A percentile compares a stretch with the other conserved stretches of the same genome.
phyloP scores from a whole-genome alignment of 2,797 vertebrate species.

The Borostomias antarcticus region DNA sequence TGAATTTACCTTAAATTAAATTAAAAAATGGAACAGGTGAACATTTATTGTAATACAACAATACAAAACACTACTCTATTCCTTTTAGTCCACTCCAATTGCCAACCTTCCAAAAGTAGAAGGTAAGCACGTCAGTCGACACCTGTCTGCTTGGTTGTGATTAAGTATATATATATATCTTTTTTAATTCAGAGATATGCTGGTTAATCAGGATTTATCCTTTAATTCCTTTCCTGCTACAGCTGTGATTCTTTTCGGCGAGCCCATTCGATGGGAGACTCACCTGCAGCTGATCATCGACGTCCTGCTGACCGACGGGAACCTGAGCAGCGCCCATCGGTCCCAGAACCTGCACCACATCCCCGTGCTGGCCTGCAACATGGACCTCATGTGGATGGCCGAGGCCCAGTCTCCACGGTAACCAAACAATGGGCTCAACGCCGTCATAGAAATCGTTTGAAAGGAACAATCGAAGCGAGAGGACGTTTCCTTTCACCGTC shows the following conservation, averaged over 20 bases:
- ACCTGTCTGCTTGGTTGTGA: not conserved
- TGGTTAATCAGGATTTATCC: too few species aligned
- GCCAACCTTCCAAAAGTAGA: conserved; percentile 84
- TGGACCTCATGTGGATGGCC: conserved; percentile 95
- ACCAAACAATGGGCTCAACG: not conserved
- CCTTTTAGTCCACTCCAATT: conserved; percentile 78
- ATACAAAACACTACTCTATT: conserved; percentile 14
- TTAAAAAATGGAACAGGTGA: not conserved
- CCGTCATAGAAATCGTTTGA: not conserved
- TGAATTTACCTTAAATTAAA: not conserved
- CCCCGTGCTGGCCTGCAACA: conserved; percentile 89
- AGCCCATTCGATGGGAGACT: conserved; percentile 93
- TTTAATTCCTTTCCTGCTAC: not conserved
- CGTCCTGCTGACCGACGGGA: conserved; percentile 85
- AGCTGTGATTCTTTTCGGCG: conserved; percentile 90
- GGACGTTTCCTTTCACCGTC: not conserved
- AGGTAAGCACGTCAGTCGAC: conserved; percentile 67
- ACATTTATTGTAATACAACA: not conserved
- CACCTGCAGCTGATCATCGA: conserved; percentile 91
- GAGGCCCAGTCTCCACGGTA: conserved; percentile 90
- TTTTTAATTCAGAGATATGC: too few species aligned
- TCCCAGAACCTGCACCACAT: conserved; percentile 75
- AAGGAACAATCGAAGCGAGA: conserved; percentile 1
- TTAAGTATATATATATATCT: not conserved
- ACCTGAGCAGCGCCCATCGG: conserved; percentile 76